These are phyloP conservation scores for Eudorcas thomsonii DNA, from an alignment of 2,113 vertebrate genomes.

Conservation along the genomic window DNA sequence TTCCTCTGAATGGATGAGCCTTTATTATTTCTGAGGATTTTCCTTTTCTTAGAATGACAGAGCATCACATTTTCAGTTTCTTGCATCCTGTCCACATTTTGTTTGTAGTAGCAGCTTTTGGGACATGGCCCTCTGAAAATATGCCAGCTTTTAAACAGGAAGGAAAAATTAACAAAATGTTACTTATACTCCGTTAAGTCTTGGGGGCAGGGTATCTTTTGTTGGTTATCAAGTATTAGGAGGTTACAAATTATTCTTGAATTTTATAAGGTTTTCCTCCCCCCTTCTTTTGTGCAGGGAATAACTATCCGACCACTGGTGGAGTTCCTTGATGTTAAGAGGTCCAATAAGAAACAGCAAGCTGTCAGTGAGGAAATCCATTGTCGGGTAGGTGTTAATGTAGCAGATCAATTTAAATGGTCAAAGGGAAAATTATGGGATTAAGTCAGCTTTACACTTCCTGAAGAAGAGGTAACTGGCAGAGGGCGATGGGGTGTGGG, in stretches of 20 bases:
- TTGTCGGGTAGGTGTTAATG: slow-evolving; percentile 85
- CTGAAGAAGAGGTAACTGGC: background rate
- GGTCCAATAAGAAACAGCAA: slow-evolving; percentile 90
- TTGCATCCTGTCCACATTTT: background rate
- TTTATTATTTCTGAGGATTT: background rate
- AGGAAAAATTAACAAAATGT: background rate
- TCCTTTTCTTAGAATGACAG: background rate
- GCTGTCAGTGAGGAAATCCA: slow-evolving; percentile 95
- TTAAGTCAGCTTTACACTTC: background rate
- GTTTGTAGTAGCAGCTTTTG: background rate
- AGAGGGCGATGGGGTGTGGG: background rate
- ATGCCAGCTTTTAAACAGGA: background rate
- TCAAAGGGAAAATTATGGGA: background rate
- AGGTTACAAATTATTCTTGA: background rate
- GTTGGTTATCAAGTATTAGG: background rate
- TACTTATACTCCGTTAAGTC: background rate
- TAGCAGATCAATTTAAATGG: background rate
- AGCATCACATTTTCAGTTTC: background rate
- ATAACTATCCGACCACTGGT: slow-evolving; percentile 96
- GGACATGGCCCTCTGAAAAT: background rate
- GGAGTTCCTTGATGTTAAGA: slow-evolving; percentile 93
- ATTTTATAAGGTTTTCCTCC: background rate
- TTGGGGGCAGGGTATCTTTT: background rate
- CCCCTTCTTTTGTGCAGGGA: slow-evolving; percentile 81
- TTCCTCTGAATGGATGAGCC: background rate